Evolutionary conservation across 2,888 invertebrate species (phyloP), one percentile per base, ranked within the genome.

Genomic region (Leucoma salicis): DNA sequence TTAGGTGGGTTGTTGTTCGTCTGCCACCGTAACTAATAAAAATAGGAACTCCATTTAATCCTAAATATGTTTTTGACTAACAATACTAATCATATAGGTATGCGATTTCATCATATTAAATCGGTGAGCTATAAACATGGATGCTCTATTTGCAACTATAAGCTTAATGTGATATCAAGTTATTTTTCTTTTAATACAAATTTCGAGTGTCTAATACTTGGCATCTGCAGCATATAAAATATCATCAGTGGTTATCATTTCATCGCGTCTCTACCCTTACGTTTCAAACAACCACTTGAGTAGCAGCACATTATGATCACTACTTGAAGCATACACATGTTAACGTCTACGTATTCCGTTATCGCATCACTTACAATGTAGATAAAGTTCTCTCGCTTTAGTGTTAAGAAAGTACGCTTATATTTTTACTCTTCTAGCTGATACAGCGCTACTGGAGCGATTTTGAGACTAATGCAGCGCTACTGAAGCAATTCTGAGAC

Each of bases 231-330:
- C n/a, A 27, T 27, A 4, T 21, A 35, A 18, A 34, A 15, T 4
- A 39, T 14, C 38, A 14, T 33, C 25, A n/a, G 13, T n/a, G 25
- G 16, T 35, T 39, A 25, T 35, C 34, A 35, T 34, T 41, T n/a
- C 8, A 35, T 31, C 40, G 42, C 46, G 58, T 16, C 59, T 53
- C 59, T 59, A 57, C 59, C 54, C 59, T 58, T 56, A 53, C 40
- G 27, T 21, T 50, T 43, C 24, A 48, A 53, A 46, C 47, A 53
- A 49, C 59, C 59, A 59, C 59, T 59, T 59, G 59, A 59, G 59
- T 59, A 59, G 48, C 48, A 28, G 25, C 3, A 16, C 35, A 46
- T 59, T 49, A 54, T 59, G 52, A 59, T 57, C 47, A 59, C 54
- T 50, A 41, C 57, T 57, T 52, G 54, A 53, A 38, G 24, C 35